phyloP scores from a whole-genome alignment of 2,113 vertebrate species.

The Alexandromys fortis region DNA sequence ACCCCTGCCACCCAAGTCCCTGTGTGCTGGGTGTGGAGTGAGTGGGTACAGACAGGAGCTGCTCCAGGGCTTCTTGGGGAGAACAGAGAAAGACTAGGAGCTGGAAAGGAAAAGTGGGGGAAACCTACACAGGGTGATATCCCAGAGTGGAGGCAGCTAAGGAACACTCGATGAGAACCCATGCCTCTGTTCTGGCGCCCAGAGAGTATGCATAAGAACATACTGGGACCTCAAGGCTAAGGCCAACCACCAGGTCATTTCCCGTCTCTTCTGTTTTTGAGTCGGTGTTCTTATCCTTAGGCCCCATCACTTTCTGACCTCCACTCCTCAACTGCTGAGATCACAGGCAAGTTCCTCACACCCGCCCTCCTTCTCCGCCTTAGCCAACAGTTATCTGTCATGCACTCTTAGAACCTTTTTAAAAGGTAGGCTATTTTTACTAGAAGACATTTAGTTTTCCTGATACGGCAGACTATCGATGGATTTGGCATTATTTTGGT shows the following conservation, averaged over 20 bases:
- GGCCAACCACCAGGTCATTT: too few relatives aligned
- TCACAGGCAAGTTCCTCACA: background rate
- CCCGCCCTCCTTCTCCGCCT: background rate
- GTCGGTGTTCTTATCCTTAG: background rate
- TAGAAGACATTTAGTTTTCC: background rate
- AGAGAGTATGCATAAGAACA: accelerated
- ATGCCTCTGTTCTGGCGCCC: background rate
- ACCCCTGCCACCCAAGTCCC: background rate
- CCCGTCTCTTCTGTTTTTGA: background rate
- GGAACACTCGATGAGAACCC: background rate
- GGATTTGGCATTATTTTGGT: background rate
- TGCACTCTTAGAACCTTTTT: background rate
- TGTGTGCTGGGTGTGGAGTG: too few relatives aligned
- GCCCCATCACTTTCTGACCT: background rate
- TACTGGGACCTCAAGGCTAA: accelerated
- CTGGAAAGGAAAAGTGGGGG: background rate
- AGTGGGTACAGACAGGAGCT: background rate
- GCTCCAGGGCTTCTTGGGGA: background rate
- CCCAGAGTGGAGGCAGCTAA: background rate
- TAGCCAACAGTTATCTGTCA: background rate
- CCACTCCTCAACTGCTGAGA: background rate
- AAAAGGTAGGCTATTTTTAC: background rate
- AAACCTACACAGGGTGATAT: background rate
- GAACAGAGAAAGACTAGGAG: background rate
- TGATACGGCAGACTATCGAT: background rate